phyloP scores from a whole-genome alignment of 2,113 vertebrate species.

The Gyps fulvus region DNA sequence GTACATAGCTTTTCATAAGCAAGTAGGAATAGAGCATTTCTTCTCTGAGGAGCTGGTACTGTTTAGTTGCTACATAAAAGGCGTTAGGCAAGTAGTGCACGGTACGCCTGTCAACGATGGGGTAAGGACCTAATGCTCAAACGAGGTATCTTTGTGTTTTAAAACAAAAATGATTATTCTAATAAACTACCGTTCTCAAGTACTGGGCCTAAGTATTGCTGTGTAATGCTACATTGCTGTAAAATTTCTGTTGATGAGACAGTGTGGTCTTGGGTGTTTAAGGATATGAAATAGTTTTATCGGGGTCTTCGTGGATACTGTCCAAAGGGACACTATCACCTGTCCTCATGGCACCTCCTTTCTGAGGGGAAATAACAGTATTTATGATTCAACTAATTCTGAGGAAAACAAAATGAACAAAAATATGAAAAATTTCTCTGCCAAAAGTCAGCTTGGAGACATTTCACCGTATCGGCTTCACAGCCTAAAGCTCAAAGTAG shows the following conservation, averaged over 20 bases:
- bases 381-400: neutral
- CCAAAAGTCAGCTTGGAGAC: neutral
- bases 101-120: too few relatives aligned
- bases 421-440: neutral
- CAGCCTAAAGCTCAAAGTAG: neutral
- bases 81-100: neutral
- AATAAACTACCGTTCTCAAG: neutral
- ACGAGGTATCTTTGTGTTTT: neutral
- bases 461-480: neutral
- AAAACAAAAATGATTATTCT: neutral
- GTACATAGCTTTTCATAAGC: neutral
- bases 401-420: neutral
- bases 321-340: neutral
- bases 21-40: neutral
- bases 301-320: neutral
- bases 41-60: neutral
- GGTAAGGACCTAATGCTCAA: neutral
- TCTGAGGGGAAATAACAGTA: neutral
- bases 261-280: neutral
- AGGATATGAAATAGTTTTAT: neutral
- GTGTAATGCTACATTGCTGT: neutral
- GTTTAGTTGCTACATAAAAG: neutral
- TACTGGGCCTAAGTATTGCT: neutral
- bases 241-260: neutral
- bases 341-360: neutral